Base-by-base conservation (phyloP, 2,113 vertebrate species). In the Rhinopithecus roxellana region DNA sequence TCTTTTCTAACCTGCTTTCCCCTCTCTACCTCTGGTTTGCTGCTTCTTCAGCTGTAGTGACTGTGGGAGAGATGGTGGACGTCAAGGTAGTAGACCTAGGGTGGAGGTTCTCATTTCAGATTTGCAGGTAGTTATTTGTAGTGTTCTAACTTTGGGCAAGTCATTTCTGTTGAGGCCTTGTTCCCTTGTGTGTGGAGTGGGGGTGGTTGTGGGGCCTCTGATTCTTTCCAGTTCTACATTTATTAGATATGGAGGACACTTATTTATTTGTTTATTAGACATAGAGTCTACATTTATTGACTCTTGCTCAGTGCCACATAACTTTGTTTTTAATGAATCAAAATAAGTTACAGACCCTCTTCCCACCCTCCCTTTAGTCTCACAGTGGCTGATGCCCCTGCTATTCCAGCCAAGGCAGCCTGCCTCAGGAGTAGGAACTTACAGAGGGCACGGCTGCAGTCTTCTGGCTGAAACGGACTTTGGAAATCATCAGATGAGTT, bases 401-500 rank as follows among this genome's bases (percentile, higher is more conserved):
- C 86, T 48, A 8, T 43, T n/a, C 5, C 25, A 57, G 55, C 14
- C 40, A 38, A 6, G 45, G 61, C 9, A 22, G 40, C 48, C 48
- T 64, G 3, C 30, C 74, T 32, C 18, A 8, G 25, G 13, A 80
- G 38, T 14, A 94, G 55, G 55, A 10, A 22, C 25, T 23, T 23
- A 40, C 50, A 0, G 2, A 7, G 23, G 32, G 32, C 23, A 14
- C 1, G 0, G 59, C 22, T 22, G 0, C n/a, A n/a, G 3, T 22
- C 22, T 75, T 85, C 40, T 11, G 18, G 32, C 22, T 25, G 1
- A 35, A 32, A 22, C 72, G 52, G 38, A 32, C 57, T 27, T 57
- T 48, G 9, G 78, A 45, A 25, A 9, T 17, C 43, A 25, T 11
- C 67, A 9, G 20, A 30, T 3, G 38, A 14, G 2, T 6, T 27